These are phyloP conservation scores for Drosophila nr. medialis DNA, from an alignment of 2,888 invertebrate species.

Conservation along the genomic window DNA sequence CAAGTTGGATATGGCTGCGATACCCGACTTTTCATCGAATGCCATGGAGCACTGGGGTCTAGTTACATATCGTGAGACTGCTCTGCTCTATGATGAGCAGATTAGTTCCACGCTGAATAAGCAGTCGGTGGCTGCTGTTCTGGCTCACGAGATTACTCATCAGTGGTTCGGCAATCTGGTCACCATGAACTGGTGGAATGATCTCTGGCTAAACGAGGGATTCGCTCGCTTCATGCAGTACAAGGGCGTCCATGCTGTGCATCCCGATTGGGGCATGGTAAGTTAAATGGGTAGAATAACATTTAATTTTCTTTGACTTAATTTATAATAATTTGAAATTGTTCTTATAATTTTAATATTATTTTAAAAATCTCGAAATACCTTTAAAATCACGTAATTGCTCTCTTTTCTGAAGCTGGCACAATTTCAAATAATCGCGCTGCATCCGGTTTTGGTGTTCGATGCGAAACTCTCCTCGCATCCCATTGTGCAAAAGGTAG, in stretches of 20 bases:
- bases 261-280: constrained; percentile 93
- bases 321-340: background rate
- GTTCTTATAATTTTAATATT: background rate
- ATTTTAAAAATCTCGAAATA: constrained; percentile 15
- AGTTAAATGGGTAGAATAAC: background rate
- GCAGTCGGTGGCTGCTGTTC: constrained; percentile 90
- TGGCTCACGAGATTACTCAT: constrained; percentile 97
- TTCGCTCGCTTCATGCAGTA: constrained; percentile 95
- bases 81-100: constrained; percentile 90
- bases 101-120: constrained; percentile 91
- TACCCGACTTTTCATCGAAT: constrained; percentile 86
- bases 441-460: constrained; percentile 89
- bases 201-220: constrained; percentile 96
- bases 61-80: constrained; percentile 94
- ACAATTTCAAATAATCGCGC: constrained; percentile 89
- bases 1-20: constrained; percentile 87
- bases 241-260: constrained; percentile 89
- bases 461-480: constrained; percentile 94
- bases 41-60: constrained; percentile 99
- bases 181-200: constrained; percentile 97
- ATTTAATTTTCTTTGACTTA: background rate
- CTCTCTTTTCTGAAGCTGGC: constrained; percentile 87
- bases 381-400: background rate
- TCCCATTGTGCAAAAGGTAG: constrained; percentile 93
- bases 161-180: constrained; percentile 97